A percentile compares a stretch with the other conserved stretches of the same genome.
These are phyloP conservation scores for Luffia ferchaultella DNA, from an alignment of 2,888 invertebrate species.

Conservation along the genomic window DNA sequence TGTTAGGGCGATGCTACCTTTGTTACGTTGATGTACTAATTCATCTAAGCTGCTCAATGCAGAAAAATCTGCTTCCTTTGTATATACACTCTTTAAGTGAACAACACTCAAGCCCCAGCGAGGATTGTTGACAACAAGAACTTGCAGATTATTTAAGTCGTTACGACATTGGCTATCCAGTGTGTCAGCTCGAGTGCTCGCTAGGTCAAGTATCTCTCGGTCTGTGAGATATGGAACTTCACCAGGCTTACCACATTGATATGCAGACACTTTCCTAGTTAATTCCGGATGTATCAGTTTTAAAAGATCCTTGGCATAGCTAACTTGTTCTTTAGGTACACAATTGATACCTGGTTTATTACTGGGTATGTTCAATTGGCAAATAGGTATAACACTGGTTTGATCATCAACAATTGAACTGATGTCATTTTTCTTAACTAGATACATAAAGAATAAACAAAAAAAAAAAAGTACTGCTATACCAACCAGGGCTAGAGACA, in stretches of 20 bases:
- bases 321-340: conserved; percentile 68
- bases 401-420: conserved; percentile 58
- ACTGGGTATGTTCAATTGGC: conserved; percentile 56
- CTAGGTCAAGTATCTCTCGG: conserved; percentile 67
- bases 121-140: conserved; percentile 74
- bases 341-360: conserved; percentile 70
- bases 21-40: conserved; percentile 56
- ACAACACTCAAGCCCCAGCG: conserved; percentile 76
- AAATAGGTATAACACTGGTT: conserved; percentile 67
- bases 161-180: conserved; percentile 55
- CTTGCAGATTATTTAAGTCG: conserved; percentile 71
- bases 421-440: conserved; percentile 70
- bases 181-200: conserved; percentile 33
- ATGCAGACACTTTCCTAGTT: conserved; percentile 62
- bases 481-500: conserved; percentile 70
- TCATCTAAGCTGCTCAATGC: conserved; percentile 46
- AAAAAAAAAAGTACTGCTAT: conserved; percentile 72
- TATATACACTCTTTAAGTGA: conserved; percentile 38
- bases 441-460: conserved; percentile 71
- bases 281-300: conserved; percentile 72
- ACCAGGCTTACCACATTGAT: conserved; percentile 61
- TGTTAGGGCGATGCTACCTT: conserved; percentile 63
- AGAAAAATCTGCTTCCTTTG: conserved; percentile 37
- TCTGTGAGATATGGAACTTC: conserved; percentile 68
- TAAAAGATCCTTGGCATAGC: conserved; percentile 69